Percentiles rank a stretch among this genome's conserved stretches.
Conservation (phyloP, 92 coral and sea anemone genomes). For the Scolanthus callimorphus region DNA sequence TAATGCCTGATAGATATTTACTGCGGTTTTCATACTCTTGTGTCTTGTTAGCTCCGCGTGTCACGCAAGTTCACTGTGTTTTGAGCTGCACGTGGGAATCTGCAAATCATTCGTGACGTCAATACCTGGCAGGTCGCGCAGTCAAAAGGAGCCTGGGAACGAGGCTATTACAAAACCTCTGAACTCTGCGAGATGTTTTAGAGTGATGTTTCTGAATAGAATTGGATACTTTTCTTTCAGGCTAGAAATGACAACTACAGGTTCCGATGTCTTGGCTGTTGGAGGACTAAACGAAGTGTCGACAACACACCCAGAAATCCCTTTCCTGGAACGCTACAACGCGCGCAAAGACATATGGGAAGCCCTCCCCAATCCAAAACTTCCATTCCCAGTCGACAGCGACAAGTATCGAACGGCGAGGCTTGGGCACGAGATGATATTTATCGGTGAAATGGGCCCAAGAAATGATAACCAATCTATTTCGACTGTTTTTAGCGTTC, state of each 20-base stretch:
- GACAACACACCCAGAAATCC: slow-evolving; percentile 43
- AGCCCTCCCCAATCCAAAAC: slow-evolving; percentile 24
- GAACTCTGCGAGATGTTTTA: too few relatives aligned
- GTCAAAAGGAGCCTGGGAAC: too few relatives aligned
- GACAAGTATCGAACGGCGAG: slow-evolving; percentile 66
- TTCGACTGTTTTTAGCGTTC: slow-evolving; percentile 47
- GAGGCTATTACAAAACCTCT: too few relatives aligned
- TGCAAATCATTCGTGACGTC: too few relatives aligned
- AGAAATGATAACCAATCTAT: slow-evolving; percentile 28
- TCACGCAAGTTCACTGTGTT: too few relatives aligned
- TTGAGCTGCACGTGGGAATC: too few relatives aligned
- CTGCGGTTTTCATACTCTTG: too few relatives aligned
- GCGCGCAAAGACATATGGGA: slow-evolving; percentile 71
- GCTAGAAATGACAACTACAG: slow-evolving; percentile 43
- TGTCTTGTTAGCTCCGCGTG: too few relatives aligned
- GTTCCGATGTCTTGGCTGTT: slow-evolving; percentile 48
- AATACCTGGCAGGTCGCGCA: too few relatives aligned
- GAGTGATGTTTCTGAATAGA: too few relatives aligned
- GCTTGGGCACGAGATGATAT: slow-evolving; percentile 34
- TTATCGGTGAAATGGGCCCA: slow-evolving; percentile 55
- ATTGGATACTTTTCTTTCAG: slow-evolving; percentile 35
- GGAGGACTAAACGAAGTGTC: slow-evolving; percentile 84
- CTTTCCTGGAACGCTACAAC: slow-evolving; percentile 76
- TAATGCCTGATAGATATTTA: too few relatives aligned
- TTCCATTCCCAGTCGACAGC: slow-evolving; percentile 65